Evolutionary conservation across 2,113 vertebrate genomes (phyloP).

Genomic region (Origma solitaria): DNA sequence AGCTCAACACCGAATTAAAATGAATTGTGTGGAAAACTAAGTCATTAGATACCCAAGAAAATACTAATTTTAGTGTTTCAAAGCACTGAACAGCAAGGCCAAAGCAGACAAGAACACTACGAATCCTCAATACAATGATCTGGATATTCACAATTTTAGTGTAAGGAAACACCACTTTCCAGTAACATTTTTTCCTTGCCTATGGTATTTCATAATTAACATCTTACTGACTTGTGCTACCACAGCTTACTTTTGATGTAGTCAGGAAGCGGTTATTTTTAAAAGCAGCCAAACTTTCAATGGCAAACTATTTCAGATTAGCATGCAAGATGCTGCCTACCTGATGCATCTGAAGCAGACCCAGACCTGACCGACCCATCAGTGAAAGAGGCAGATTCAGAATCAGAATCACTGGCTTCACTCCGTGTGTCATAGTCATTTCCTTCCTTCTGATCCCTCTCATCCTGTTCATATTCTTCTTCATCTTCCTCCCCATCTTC

Average conservation of each 20-base stretch:
- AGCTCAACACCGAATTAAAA: not conserved
- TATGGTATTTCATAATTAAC: not conserved
- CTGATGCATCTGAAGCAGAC: constrained; percentile 90
- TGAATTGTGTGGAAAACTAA: rapidly evolving
- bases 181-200: not conserved
- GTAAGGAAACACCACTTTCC: not conserved
- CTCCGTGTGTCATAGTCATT: constrained; percentile 95
- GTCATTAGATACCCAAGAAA: not conserved
- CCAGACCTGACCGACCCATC: constrained; percentile 89
- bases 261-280: not conserved
- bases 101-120: not conserved
- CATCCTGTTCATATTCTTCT: constrained; percentile 87
- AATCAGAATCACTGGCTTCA: constrained; percentile 94
- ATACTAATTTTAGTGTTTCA: not conserved
- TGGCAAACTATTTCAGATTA: not conserved
- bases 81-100: not conserved
- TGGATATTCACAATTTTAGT: not conserved
- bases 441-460: constrained; percentile 81
- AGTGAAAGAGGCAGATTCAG: constrained; percentile 91
- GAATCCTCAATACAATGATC: not conserved
- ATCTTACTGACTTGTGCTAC: not conserved
- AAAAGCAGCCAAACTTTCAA: not conserved
- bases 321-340: constrained; percentile 57
- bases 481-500: constrained; percentile 75
- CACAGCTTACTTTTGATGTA: not conserved